These are phyloP conservation scores for Nipponia nippon DNA, from an alignment of 2,113 vertebrate genomes.

Conservation along the genomic window DNA sequence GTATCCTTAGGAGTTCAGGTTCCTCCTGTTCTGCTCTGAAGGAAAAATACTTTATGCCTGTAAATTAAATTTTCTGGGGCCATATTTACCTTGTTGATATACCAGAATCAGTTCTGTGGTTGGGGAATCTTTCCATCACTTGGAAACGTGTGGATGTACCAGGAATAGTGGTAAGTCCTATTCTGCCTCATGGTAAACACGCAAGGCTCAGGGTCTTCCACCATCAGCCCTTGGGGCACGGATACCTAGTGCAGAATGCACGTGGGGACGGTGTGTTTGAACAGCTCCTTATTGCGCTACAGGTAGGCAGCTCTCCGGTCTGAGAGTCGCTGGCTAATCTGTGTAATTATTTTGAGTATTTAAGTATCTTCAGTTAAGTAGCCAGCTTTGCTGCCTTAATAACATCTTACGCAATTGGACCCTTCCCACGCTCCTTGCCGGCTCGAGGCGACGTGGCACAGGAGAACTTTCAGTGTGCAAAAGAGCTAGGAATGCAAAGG, in stretches of 20 bases:
- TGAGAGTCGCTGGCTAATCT: not conserved
- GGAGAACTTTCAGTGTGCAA: not conserved
- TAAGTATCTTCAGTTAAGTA: conserved; percentile 48
- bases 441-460: fast-evolving
- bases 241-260: not conserved
- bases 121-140: not conserved
- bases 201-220: not conserved
- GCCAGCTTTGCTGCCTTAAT: conserved; percentile 41
- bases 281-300: not conserved
- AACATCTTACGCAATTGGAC: conserved; percentile 1
- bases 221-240: fast-evolving
- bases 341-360: conserved; percentile 32
- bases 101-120: not conserved
- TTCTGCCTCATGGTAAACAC: not conserved
- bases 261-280: not conserved
- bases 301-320: not conserved
- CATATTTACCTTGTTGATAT: not conserved
- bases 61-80: not conserved
- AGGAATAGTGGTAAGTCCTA: not conserved
- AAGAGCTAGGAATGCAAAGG: not conserved
- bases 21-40: not conserved
- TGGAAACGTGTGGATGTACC: fast-evolving
- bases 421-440: not conserved
- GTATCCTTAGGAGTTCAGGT: not conserved
- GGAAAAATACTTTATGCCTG: not conserved